A percentile compares a stretch with the other conserved stretches of the same genome.
Evolutionary conservation across 2,797 vertebrate species (phyloP).

Genomic region (Urosaurus nigricauda): DNA sequence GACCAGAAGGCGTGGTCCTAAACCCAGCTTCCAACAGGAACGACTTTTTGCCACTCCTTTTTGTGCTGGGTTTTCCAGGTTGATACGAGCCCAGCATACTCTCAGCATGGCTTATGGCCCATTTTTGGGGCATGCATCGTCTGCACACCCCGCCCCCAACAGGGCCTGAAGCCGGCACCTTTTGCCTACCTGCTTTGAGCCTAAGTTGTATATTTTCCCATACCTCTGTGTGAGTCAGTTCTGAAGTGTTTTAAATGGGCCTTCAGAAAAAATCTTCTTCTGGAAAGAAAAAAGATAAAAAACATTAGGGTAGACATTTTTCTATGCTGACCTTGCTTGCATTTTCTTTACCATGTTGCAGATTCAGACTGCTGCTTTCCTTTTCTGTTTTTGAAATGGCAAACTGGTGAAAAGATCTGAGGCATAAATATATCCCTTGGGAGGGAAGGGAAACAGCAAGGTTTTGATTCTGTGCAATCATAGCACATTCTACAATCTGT

Average conservation of each 20-base stretch:
- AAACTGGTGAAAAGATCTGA: not conserved
- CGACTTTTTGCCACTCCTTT: no score
- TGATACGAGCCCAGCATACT: no score
- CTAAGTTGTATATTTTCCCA: not conserved
- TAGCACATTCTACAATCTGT: not conserved
- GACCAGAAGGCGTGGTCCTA: no score
- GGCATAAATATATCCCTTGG: not conserved
- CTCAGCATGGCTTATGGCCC: no score
- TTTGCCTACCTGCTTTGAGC: no score
- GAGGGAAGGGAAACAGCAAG: not conserved
- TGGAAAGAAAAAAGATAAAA: not conserved
- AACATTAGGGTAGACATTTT: not conserved
- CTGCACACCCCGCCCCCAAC: no score
- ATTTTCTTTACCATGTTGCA: not conserved
- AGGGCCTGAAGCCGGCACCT: no score
- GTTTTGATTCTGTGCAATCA: not conserved
- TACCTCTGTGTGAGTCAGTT: not conserved
- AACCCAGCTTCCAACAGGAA: no score
- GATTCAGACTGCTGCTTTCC: not conserved
- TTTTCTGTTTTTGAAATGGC: slow-evolving; percentile 17
- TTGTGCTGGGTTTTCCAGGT: no score
- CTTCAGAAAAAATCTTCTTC: not conserved
- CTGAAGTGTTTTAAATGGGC: not conserved
- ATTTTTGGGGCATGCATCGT: no score
- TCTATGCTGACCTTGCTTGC: not conserved